These are phyloP conservation scores for Pollenia labialis DNA, from an alignment of 2,888 invertebrate genomes.

Conservation along the genomic window DNA sequence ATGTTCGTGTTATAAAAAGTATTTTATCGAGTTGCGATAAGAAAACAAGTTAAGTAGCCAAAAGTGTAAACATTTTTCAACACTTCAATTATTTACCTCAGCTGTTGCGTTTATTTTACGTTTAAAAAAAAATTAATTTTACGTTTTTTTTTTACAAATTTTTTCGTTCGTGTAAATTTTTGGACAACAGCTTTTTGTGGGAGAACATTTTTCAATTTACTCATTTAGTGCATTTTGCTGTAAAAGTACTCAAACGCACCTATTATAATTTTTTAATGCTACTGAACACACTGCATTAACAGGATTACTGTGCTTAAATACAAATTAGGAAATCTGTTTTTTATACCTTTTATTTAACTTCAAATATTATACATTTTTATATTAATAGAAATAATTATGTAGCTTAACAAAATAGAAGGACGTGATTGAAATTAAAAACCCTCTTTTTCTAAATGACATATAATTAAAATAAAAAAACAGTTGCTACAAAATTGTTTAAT, in stretches of 20 bases:
- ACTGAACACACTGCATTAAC: slow-evolving; percentile 60
- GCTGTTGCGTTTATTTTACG: no score
- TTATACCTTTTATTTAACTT: slow-evolving; percentile 55
- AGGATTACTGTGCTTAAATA: slow-evolving; percentile 29
- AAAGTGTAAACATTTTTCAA: no score
- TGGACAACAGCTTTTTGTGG: neutral
- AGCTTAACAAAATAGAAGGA: slow-evolving; percentile 43
- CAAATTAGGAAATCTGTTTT: slow-evolving; percentile 1
- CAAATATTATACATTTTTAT: slow-evolving; percentile 56
- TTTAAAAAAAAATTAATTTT: no score
- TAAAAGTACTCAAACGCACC: no score
- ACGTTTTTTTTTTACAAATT: no score
- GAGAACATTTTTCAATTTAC: slow-evolving; percentile 16
- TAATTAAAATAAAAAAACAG: slow-evolving; percentile 37
- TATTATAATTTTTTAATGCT: neutral
- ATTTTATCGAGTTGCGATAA: no score
- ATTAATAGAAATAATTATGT: slow-evolving; percentile 21
- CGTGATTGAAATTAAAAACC: slow-evolving; percentile 32
- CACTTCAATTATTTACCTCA: no score
- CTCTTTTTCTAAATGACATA: slow-evolving; percentile 16
- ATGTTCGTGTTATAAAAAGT: no score
- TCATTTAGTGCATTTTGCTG: neutral
- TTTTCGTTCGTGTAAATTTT: no score
- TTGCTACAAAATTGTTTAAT: slow-evolving; percentile 34
- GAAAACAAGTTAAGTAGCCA: no score